Evolutionary conservation across 1,140 invertebrate genomes (phyloP), one percentile per base, ranked within the genome.

Genomic region (Polypedilum vanderplanki): DNA sequence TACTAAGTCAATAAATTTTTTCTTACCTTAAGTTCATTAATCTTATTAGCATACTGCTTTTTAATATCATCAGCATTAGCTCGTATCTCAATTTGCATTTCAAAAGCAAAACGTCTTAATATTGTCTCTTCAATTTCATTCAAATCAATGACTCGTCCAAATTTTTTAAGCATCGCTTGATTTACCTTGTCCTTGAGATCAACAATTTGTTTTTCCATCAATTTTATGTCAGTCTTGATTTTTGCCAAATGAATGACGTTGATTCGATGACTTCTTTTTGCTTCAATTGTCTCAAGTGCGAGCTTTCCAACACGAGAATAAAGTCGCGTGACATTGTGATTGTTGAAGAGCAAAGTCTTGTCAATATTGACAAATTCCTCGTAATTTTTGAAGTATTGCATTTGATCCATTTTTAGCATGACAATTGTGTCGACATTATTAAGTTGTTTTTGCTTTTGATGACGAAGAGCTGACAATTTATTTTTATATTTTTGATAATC

Each of bases 401-500:
- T 80, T 79, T 92, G 90, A 80, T 89, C 84, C 74, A 91, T 82
- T 75, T 87, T 88, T 65, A 92, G 76, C 9, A 90, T 82, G 0
- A 90, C 85, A 12, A 88, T 87, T 3, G 88, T 83, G 75, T 88
- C 83, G 0, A 92, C 84, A 75, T 90, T 85, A 78, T 93, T 93
- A 74, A 93, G 80, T 78, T 88, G 87, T 40, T 83, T 79, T 78
- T 91, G 90, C 76, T 91, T 90, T 77, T 90, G 86, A 65, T 86
- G 82, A 74, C 79, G 75, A 75, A 79, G 80, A 4, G 78, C 75
- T 22, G 80, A 18, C 9, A 81, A 75, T 3, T 76, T 81, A 22
- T 78, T 78, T 41, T 79, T 79, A 74, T 82, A 79, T 15, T 77
- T 77, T 40, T 78, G 77, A 65, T 81, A 81, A 33, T 79, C 75